Evolutionary conservation across 2,797 vertebrate genomes (phyloP).

Genomic region (Lepidocolaptes lacrymiger): DNA sequence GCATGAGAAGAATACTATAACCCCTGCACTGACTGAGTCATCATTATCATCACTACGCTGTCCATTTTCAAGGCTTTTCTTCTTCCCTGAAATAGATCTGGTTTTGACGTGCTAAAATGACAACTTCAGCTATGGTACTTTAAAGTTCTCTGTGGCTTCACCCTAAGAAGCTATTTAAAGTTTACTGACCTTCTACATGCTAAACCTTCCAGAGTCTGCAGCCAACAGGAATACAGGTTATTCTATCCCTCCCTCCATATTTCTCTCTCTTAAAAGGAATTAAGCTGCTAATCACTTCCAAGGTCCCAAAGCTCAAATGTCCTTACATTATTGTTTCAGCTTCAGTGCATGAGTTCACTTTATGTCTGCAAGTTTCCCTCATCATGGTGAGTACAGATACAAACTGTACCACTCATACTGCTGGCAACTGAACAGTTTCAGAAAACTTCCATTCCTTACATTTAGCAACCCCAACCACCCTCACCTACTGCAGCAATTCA

Average conservation of each 20-base stretch:
- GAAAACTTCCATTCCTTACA: neutral
- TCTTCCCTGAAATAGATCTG: neutral
- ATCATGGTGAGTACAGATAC: neutral
- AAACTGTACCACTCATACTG: accelerated
- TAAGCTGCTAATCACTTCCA: neutral
- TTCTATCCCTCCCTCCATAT: neutral
- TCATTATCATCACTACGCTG: neutral
- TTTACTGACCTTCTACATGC: neutral
- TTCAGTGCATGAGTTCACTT: neutral
- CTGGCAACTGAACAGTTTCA: neutral
- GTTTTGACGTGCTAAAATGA: neutral
- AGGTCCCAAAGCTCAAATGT: neutral
- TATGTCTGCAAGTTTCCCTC: neutral
- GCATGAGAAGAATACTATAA: neutral
- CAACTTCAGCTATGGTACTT: neutral
- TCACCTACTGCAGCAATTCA: neutral
- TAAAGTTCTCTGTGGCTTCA: neutral
- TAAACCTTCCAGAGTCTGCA: neutral
- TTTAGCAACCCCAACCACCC: neutral
- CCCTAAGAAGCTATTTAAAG: neutral
- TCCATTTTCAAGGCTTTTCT: neutral
- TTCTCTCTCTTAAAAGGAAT: neutral
- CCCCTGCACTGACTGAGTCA: neutral
- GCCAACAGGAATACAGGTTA: neutral
- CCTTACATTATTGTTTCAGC: neutral